A percentile compares a stretch with the other conserved stretches of the same genome.
These are phyloP conservation scores for Apamea sordens DNA, from an alignment of 2,888 invertebrate species.

Conservation along the genomic window DNA sequence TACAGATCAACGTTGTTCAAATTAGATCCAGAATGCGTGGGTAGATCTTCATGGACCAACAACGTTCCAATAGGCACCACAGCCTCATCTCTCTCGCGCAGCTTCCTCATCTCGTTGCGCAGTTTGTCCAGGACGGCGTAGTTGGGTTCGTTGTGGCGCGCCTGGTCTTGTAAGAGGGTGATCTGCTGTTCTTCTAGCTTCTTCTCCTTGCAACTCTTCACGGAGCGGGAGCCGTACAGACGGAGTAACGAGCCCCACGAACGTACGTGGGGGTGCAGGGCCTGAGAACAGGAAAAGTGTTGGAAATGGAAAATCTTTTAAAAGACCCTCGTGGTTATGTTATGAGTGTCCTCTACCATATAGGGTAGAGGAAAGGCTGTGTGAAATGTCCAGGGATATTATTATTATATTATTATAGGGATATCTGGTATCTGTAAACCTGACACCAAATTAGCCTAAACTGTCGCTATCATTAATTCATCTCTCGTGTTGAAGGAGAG, in stretches of 20 bases:
- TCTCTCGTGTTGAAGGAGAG: no score
- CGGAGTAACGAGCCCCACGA: slow-evolving; percentile 98
- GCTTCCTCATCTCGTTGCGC: slow-evolving; percentile 94
- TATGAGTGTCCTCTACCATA: not conserved
- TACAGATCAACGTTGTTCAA: slow-evolving; percentile 94
- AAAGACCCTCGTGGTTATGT: not conserved
- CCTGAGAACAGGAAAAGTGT: slow-evolving; percentile 74
- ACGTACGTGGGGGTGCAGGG: slow-evolving; percentile 97
- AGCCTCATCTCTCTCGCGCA: slow-evolving; percentile 91
- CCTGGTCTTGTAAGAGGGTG: slow-evolving; percentile 95
- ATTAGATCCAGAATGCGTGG: slow-evolving; percentile 93
- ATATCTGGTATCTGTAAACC: not conserved
- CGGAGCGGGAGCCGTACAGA: slow-evolving; percentile 97
- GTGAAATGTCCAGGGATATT: no score
- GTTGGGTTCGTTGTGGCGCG: slow-evolving; percentile 97
- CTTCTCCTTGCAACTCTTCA: slow-evolving; percentile 97
- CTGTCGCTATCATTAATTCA: not conserved
- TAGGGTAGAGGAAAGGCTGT: no score
- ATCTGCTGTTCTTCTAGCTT: slow-evolving; percentile 98
- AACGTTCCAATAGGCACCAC: slow-evolving; percentile 91
- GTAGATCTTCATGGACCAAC: slow-evolving; percentile 89
- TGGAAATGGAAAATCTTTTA: not conserved
- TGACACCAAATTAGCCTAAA: not conserved
- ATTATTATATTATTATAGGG: no score
- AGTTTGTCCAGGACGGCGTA: slow-evolving; percentile 97